Percentiles rank a stretch among this genome's conserved stretches.
These are phyloP conservation scores for Andrena haemorrhoa DNA, from an alignment of 2,888 invertebrate species.

Conservation along the genomic window DNA sequence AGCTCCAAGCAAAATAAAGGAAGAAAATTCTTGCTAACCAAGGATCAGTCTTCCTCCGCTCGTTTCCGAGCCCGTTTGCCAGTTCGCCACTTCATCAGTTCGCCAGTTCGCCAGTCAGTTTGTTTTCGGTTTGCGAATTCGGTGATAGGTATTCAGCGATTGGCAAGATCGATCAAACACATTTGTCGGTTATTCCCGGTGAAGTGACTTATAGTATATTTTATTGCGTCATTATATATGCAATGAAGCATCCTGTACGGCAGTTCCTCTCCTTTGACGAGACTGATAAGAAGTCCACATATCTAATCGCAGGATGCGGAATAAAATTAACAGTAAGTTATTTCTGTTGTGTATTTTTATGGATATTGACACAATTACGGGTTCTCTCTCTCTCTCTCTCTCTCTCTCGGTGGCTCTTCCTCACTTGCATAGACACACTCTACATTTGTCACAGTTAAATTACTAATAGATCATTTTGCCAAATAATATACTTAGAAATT, in stretches of 20 bases:
- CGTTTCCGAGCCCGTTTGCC: neutral
- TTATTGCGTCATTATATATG: too few relatives aligned
- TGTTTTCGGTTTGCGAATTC: neutral
- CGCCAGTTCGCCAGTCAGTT: neutral
- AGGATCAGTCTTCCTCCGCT: neutral
- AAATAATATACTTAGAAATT: neutral
- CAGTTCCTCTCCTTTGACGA: neutral
- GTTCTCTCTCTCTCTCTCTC: too few relatives aligned
- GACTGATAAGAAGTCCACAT: neutral
- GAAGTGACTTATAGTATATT: neutral
- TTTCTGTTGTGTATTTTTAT: neutral
- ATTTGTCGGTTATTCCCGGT: neutral
- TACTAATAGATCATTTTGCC: neutral
- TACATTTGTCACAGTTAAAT: neutral
- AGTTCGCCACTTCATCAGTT: neutral
- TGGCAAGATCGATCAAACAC: neutral
- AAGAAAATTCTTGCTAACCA: neutral
- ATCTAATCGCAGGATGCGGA: neutral
- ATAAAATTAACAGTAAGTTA: neutral
- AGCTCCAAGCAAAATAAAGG: too few relatives aligned
- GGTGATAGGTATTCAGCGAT: neutral
- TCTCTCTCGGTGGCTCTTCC: neutral
- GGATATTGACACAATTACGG: neutral
- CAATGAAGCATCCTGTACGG: neutral
- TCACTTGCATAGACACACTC: neutral